These are phyloP conservation scores for Cyprinodon variegatus DNA, from an alignment of 2,113 vertebrate genomes.

Conservation along the genomic window DNA sequence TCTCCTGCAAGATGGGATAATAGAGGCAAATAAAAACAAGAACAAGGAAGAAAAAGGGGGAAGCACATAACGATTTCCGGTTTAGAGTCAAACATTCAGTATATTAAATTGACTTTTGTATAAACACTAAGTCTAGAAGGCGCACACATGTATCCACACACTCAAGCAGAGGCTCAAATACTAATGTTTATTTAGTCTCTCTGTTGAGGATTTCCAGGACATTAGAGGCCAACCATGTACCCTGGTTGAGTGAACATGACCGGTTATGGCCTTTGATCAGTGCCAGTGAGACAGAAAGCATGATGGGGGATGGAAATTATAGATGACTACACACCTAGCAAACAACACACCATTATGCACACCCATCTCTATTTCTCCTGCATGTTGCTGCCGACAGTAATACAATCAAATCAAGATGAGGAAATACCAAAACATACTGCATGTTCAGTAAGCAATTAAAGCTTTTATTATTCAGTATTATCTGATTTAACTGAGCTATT, in stretches of 20 bases:
- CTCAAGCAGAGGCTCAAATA: not conserved
- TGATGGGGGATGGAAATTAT: conserved; percentile 8
- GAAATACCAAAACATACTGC: conserved; percentile 3
- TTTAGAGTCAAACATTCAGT: conserved; percentile 2
- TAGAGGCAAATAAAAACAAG: conserved; percentile 26
- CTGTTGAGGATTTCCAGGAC: conserved; percentile 68
- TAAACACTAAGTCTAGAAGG: not conserved
- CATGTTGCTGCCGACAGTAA: not conserved
- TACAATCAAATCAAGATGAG: conserved; percentile 21
- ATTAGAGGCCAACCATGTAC: conserved; percentile 56
- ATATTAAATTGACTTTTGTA: conserved; percentile 3
- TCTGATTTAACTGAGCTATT: conserved; percentile 50
- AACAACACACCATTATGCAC: conserved; percentile 13
- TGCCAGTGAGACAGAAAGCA: conserved; percentile 44
- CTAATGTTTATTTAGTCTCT: conserved; percentile 38
- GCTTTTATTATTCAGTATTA: conserved; percentile 25
- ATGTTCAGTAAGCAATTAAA: conserved; percentile 11
- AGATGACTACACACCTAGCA: conserved; percentile 19
- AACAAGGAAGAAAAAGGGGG: not conserved
- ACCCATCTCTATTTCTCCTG: not conserved
- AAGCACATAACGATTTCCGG: conserved; percentile 36
- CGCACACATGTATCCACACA: not conserved
- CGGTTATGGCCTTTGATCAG: conserved; percentile 47
- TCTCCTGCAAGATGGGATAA: conserved; percentile 22
- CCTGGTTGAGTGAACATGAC: conserved; percentile 41